Evolutionary conservation across 2,797 vertebrate species (phyloP).

Genomic region (Astyanax mexicanus): DNA sequence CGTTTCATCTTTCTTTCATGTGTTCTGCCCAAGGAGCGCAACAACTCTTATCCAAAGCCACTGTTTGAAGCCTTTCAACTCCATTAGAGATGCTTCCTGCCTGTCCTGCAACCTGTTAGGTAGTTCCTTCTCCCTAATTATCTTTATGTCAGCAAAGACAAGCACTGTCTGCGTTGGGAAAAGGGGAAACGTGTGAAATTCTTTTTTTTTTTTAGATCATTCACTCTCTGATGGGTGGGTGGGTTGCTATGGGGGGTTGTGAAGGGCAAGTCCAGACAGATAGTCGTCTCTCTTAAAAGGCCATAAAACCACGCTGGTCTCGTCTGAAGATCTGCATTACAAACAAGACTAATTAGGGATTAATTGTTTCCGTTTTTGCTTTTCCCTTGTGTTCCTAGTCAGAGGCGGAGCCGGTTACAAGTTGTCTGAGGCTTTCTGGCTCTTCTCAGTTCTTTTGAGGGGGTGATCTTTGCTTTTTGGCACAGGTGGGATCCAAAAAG

Average conservation of each 20-base stretch:
- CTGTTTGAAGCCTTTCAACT: slow-evolving; percentile 79
- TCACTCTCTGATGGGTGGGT: slow-evolving; percentile 46
- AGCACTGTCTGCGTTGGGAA: not conserved
- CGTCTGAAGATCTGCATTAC: slow-evolving; percentile 66
- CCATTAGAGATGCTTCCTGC: slow-evolving; percentile 69
- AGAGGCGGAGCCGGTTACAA: slow-evolving; percentile 40
- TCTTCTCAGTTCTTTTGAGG: slow-evolving; percentile 28
- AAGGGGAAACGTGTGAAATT: slow-evolving; percentile 20
- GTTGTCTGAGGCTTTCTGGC: slow-evolving; percentile 15
- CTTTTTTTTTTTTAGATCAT: slow-evolving; percentile 27
- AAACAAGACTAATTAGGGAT: slow-evolving; percentile 74
- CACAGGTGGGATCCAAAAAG: slow-evolving; percentile 43
- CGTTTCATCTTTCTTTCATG: slow-evolving; percentile 73
- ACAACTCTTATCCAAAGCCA: slow-evolving; percentile 58
- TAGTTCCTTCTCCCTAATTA: slow-evolving; percentile 65
- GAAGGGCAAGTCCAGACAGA: slow-evolving; percentile 63
- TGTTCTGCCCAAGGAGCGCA: slow-evolving; percentile 56
- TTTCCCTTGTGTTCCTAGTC: slow-evolving; percentile 50
- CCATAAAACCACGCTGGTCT: slow-evolving; percentile 9
- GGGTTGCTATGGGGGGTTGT: slow-evolving; percentile 9
- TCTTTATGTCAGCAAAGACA: slow-evolving; percentile 59
- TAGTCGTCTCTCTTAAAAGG: not conserved
- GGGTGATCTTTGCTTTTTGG: slow-evolving; percentile 39
- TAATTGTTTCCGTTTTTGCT: slow-evolving; percentile 56
- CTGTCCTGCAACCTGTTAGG: slow-evolving; percentile 55